These are phyloP conservation scores for Pteropus rufus DNA, from an alignment of 2,797 vertebrate genomes.

Conservation along the genomic window DNA sequence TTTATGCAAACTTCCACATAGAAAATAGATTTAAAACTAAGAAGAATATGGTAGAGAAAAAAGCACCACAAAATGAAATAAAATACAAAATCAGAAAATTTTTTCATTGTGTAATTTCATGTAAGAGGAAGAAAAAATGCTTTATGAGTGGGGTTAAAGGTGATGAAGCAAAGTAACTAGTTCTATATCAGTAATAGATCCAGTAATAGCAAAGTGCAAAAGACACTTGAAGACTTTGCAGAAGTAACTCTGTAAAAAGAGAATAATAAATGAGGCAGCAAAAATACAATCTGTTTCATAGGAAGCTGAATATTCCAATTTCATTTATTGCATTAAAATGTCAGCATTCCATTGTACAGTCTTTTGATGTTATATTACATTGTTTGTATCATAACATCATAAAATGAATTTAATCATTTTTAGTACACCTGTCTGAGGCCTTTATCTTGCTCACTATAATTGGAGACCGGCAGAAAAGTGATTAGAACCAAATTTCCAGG, in stretches of 20 bases:
- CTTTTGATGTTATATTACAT: background rate
- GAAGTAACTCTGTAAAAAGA: background rate
- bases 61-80: background rate
- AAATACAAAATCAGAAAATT: background rate
- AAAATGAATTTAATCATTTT: background rate
- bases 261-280: background rate
- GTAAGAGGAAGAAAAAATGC: background rate
- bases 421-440: background rate
- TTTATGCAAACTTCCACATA: background rate
- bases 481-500: background rate
- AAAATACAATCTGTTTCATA: background rate
- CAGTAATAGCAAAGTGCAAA: background rate
- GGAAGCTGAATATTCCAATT: background rate
- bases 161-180: background rate
- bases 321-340: background rate
- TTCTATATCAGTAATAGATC: background rate
- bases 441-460: constrained; percentile 18
- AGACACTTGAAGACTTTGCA: background rate
- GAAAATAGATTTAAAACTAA: constrained; percentile 19
- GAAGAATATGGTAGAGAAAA: background rate
- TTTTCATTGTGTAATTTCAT: background rate
- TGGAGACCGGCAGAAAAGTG: background rate
- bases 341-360: background rate
- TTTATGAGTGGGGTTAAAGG: background rate
- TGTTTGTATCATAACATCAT: background rate